A percentile compares a stretch with the other conserved stretches of the same genome.
These are phyloP conservation scores for Drosophila imparisetae DNA, from an alignment of 2,888 invertebrate species.

Conservation along the genomic window DNA sequence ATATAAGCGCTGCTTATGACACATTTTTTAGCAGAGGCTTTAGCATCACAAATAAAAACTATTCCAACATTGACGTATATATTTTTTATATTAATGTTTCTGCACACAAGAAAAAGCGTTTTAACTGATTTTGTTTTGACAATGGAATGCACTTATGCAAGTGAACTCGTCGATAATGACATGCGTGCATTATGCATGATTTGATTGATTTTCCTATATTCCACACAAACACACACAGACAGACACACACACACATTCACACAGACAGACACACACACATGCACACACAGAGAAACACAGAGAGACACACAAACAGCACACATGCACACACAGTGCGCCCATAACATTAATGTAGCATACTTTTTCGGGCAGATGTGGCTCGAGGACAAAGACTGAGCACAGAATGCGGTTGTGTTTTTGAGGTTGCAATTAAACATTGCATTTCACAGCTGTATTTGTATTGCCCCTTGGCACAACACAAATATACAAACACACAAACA, in stretches of 20 bases:
- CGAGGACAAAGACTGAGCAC: conserved; percentile 26
- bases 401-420: conserved; percentile 4
- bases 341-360: conserved; percentile 64
- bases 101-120: not conserved
- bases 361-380: conserved; percentile 48
- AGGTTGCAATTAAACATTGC: conserved; percentile 21
- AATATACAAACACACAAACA: not conserved
- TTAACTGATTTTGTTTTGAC: not conserved
- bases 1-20: not conserved
- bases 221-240: not conserved
- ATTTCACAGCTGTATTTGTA: not conserved
- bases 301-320: not conserved
- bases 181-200: conserved; percentile 32
- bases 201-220: conserved; percentile 41
- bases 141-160: conserved; percentile 1
- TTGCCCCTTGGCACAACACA: conserved; percentile 1
- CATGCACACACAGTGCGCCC: not conserved
- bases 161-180: conserved; percentile 41
- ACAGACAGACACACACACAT: not conserved
- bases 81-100: not conserved
- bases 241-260: not conserved
- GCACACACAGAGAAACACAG: not conserved
- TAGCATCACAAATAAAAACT: not conserved
- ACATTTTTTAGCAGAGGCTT: not conserved
- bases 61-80: not conserved